Conservation (phyloP, 2,797 vertebrate genomes). For the Catharus ustulatus region DNA sequence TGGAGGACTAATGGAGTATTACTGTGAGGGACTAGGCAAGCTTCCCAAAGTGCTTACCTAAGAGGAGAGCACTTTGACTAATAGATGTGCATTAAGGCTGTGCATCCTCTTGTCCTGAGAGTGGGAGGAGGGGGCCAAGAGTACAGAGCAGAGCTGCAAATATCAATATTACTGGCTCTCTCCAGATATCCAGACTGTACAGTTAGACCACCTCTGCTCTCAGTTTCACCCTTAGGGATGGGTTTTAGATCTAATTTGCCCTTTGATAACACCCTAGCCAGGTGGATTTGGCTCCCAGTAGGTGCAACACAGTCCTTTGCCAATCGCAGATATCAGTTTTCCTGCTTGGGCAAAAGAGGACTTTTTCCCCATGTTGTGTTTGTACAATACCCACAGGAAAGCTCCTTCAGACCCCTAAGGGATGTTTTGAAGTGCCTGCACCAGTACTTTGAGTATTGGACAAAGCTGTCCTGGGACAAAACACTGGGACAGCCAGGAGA, state of each 20-base stretch:
- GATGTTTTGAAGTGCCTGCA: neutral
- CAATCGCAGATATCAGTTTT: neutral
- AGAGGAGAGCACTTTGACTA: constrained; percentile 28
- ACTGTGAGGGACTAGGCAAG: neutral
- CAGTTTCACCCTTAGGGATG: neutral
- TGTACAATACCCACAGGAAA: neutral
- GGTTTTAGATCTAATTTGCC: neutral
- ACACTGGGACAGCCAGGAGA: neutral
- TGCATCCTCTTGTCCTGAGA: neutral
- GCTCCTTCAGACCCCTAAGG: neutral
- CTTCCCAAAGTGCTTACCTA: constrained; percentile 29
- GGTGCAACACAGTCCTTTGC: neutral
- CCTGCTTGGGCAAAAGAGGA: neutral
- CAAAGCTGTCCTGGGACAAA: neutral
- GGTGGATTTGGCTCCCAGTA: neutral
- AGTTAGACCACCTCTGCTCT: neutral
- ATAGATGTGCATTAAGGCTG: neutral
- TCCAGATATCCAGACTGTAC: neutral
- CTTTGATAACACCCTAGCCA: neutral
- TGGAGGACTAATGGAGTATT: constrained; percentile 74
- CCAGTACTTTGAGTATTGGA: neutral
- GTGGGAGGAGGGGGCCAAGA: neutral
- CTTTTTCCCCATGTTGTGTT: rapidly evolving
- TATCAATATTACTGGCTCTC: rapidly evolving
- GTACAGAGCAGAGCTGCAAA: neutral